Conservation (phyloP, 2,113 vertebrate species). For the Kobus ellipsiprymnus region DNA sequence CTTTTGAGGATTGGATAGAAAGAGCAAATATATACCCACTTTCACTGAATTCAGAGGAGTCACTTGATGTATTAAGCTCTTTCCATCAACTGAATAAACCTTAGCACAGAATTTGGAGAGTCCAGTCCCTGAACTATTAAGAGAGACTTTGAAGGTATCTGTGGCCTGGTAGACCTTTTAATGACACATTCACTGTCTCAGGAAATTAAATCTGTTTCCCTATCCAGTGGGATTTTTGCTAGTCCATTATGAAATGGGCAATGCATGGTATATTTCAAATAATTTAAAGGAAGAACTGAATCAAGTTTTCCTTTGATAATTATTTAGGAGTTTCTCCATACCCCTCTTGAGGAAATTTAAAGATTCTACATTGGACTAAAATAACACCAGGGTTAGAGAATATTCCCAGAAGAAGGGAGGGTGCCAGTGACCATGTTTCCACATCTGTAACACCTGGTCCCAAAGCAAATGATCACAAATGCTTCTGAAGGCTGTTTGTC, state of each 20-base stretch:
- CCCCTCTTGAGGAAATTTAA: not conserved
- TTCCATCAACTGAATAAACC: not conserved
- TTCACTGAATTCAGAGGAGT: not conserved
- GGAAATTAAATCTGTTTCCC: not conserved
- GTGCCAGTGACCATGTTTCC: not conserved
- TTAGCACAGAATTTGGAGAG: not conserved
- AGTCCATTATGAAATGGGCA: not conserved
- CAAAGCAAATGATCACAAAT: not conserved
- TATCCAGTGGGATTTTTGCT: not conserved
- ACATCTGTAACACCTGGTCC: not conserved
- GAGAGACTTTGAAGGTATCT: not conserved
- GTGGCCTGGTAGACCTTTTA: not conserved
- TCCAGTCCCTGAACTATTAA: not conserved
- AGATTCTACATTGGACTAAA: not conserved
- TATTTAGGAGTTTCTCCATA: not conserved
- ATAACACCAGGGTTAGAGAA: not conserved
- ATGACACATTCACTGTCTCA: not conserved
- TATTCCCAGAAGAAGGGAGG: not conserved
- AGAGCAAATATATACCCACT: not conserved
- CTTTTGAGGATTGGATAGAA: not conserved
- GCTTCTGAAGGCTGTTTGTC: not conserved
- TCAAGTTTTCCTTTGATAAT: not conserved
- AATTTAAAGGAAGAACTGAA: not conserved
- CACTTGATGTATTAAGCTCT: not conserved
- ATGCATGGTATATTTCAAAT: not conserved